Percentiles rank a stretch among this genome's conserved stretches.
These are phyloP conservation scores for Probosciger aterrimus DNA, from an alignment of 2,113 vertebrate genomes.

Conservation along the genomic window DNA sequence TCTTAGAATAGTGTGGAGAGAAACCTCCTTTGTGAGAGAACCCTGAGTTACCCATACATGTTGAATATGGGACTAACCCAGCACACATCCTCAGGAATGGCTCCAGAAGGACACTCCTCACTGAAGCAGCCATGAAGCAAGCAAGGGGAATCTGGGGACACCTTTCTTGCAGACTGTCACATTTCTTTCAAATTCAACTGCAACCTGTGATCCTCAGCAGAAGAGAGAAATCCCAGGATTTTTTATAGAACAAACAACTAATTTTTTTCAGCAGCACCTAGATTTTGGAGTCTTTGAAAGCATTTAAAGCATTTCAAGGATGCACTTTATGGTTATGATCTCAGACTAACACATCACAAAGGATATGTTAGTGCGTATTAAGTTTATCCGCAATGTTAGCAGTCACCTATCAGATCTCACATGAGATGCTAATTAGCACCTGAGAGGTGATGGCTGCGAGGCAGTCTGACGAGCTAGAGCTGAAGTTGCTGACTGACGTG, in stretches of 20 bases:
- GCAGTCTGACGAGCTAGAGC: background rate
- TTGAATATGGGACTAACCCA: background rate
- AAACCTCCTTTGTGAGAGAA: background rate
- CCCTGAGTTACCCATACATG: background rate
- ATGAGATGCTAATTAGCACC: constrained; percentile 32
- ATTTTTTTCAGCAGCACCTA: background rate
- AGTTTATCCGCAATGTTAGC: background rate
- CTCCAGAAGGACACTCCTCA: background rate
- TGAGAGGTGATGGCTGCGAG: constrained; percentile 9
- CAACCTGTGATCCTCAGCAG: background rate
- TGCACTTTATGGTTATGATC: background rate
- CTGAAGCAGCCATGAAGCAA: background rate
- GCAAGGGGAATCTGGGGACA: background rate
- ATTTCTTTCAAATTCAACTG: background rate
- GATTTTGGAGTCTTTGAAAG: background rate
- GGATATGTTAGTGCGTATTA: background rate
- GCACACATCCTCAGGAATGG: background rate
- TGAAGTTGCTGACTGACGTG: background rate
- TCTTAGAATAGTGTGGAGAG: background rate
- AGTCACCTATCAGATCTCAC: background rate
- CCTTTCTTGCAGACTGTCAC: background rate
- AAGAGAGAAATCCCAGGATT: background rate
- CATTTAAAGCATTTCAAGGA: background rate
- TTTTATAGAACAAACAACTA: background rate
- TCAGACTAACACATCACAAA: background rate